Percentiles rank a stretch among this genome's conserved stretches.
phyloP scores from a whole-genome alignment of 2,113 vertebrate species.

The human region DNA sequence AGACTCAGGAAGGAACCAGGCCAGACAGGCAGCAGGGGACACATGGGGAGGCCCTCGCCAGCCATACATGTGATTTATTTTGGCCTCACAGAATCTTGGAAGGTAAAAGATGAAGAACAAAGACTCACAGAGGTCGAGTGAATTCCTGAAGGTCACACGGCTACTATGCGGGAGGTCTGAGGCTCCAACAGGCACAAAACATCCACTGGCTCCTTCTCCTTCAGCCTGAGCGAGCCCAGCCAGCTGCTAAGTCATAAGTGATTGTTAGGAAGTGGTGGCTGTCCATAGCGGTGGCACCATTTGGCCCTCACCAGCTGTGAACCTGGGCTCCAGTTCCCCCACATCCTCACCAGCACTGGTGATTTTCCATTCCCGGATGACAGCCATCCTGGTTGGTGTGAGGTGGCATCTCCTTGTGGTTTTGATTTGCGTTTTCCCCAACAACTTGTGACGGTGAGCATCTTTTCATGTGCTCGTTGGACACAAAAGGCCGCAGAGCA shows the following conservation, averaged over 20 bases:
- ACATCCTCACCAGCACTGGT: background rate
- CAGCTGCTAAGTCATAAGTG: background rate
- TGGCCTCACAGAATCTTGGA: background rate
- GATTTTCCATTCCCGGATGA: background rate
- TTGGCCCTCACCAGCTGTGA: background rate
- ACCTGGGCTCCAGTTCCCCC: rapidly evolving
- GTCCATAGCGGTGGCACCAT: rapidly evolving
- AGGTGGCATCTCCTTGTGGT: background rate
- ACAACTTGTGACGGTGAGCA: rapidly evolving
- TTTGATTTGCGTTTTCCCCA: background rate
- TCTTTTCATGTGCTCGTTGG: background rate
- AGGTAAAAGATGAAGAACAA: background rate
- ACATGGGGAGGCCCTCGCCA: rapidly evolving
- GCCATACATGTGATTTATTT: background rate
- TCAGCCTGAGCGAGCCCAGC: background rate
- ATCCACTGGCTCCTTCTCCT: background rate
- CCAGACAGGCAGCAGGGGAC: background rate
- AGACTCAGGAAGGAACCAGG: background rate
- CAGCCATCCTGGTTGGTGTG: background rate
- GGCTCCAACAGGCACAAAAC: background rate
- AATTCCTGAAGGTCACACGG: background rate
- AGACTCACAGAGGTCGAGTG: background rate
- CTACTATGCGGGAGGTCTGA: background rate
- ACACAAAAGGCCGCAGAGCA: background rate
- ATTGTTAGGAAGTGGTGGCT: background rate